Base-by-base conservation (phyloP, 1,140 invertebrate genomes). In the Atopsyche davidsoni region DNA sequence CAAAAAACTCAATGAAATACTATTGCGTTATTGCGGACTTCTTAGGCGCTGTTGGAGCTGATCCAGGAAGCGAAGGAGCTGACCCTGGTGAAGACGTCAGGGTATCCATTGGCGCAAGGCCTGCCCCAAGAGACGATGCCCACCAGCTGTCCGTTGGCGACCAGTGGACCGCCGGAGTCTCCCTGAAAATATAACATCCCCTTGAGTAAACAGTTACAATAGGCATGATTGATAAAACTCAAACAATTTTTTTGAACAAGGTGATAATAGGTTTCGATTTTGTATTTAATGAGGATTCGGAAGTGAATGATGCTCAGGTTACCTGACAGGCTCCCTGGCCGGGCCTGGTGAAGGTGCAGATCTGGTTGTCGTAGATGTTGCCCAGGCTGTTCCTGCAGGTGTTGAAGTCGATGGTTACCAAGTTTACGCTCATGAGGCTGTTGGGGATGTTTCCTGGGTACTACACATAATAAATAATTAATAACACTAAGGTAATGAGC, bases 301-400 rank as follows among this genome's bases (percentile, higher is more conserved):
- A n/a, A n/a, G n/a, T n/a, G n/a, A n/a, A n/a, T n/a, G n/a, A n/a
- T n/a, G n/a, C n/a, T n/a, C 31, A 23, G 60, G 62, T 73, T 60
- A 77, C 75, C 60, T 79, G 71, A 44, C 78, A 80, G 10, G 77
- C 76, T 2, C 78, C 79, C 55, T 79, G 67, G 6, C 78, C 79
- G 23, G 58, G 55, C 53, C 73, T 76, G 2, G 79, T 81, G 18
- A 79, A 67, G 0, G 80, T 80, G 55, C 80, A 83, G 18, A 82
- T 75, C 53, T 82, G 76, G 4, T 55, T 59, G 7, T 60, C 56
- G 51, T 58, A 62, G 24, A 71, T 61, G 7, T 22, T 23, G 7
- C 11, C 43, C 39, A 64, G 66, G 7, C 59, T 56, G 2, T 44
- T 22, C 44, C 66, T 63, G 49, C 68, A 75, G 1, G 62, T 51